These are phyloP conservation scores for Drosophila pseudoobscura DNA, from an alignment of 1,140 invertebrate species.

Conservation along the genomic window DNA sequence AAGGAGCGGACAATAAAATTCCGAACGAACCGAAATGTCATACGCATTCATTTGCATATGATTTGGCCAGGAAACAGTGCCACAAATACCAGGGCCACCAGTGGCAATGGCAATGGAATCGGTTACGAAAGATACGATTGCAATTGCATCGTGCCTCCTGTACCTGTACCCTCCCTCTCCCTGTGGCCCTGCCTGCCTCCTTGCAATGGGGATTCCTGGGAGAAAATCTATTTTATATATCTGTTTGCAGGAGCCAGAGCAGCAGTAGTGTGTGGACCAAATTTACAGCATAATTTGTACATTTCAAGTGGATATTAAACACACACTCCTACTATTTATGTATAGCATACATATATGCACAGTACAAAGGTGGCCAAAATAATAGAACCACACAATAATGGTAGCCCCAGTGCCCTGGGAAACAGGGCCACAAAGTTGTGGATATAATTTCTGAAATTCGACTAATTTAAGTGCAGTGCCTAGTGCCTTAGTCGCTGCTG, in stretches of 20 bases:
- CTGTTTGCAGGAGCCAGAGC: too few species aligned
- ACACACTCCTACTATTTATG: background rate
- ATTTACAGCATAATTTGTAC: slow-evolving; percentile 56
- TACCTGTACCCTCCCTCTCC: too few species aligned
- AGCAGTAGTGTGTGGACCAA: slow-evolving; percentile 17
- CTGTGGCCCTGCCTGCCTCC: too few species aligned
- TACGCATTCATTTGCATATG: slow-evolving; percentile 80
- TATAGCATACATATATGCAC: too few species aligned
- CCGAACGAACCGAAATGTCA: slow-evolving; percentile 79
- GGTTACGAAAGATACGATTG: slow-evolving; percentile 25
- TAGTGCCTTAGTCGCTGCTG: background rate
- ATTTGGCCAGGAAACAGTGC: slow-evolving; percentile 42
- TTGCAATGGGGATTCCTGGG: slow-evolving; percentile 29
- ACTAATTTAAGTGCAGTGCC: too few species aligned
- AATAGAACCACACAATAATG: slow-evolving; percentile 1
- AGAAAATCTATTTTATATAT: background rate
- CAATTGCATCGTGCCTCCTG: slow-evolving; percentile 8
- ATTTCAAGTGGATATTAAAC: slow-evolving; percentile 24
- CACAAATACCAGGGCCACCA: background rate
- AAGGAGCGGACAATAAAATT: slow-evolving; percentile 77
- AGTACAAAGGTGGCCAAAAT: background rate
- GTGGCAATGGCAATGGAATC: background rate
- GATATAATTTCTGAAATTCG: too few species aligned
- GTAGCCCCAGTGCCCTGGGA: too few species aligned
- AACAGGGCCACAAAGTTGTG: too few species aligned